These are phyloP conservation scores for Lacanobia wlatinum DNA, from an alignment of 2,888 invertebrate genomes.

Conservation along the genomic window DNA sequence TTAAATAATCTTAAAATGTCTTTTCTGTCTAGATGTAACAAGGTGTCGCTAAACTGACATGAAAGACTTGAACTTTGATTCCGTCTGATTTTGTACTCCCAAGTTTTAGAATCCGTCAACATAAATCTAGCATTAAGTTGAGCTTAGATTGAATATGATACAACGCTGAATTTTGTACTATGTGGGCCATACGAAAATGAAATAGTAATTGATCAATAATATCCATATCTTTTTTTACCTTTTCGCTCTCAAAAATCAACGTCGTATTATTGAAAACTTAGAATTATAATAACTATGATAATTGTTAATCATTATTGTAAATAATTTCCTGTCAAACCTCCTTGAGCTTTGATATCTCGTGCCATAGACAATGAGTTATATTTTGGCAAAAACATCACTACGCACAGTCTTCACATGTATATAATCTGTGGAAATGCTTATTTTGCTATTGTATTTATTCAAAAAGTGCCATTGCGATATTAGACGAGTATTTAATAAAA, in stretches of 20 bases:
- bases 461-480: slow-evolving; percentile 84
- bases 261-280: slow-evolving; percentile 61
- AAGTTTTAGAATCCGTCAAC: slow-evolving; percentile 72
- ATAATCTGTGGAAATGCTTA: slow-evolving; percentile 76
- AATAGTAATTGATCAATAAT: slow-evolving; percentile 7
- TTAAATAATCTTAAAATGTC: slow-evolving; percentile 20
- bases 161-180: slow-evolving; percentile 25
- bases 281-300: slow-evolving; percentile 52
- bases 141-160: slow-evolving; percentile 33
- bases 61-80: slow-evolving; percentile 66
- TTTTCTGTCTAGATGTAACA: slow-evolving; percentile 8
- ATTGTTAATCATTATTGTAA: slow-evolving; percentile 77
- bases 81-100: slow-evolving; percentile 83
- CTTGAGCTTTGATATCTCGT: slow-evolving; percentile 82
- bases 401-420: slow-evolving; percentile 72
- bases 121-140: slow-evolving; percentile 51
- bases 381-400: slow-evolving; percentile 70
- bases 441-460: slow-evolving; percentile 83
- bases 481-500: slow-evolving; percentile 60
- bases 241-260: slow-evolving; percentile 19
- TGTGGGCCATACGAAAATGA: neutral
- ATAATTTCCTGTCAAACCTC: slow-evolving; percentile 80
- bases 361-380: slow-evolving; percentile 82
- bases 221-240: neutral
- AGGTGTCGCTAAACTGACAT: slow-evolving; percentile 32